phyloP scores from a whole-genome alignment of 2,888 invertebrate species.

The Andricus curvator region DNA sequence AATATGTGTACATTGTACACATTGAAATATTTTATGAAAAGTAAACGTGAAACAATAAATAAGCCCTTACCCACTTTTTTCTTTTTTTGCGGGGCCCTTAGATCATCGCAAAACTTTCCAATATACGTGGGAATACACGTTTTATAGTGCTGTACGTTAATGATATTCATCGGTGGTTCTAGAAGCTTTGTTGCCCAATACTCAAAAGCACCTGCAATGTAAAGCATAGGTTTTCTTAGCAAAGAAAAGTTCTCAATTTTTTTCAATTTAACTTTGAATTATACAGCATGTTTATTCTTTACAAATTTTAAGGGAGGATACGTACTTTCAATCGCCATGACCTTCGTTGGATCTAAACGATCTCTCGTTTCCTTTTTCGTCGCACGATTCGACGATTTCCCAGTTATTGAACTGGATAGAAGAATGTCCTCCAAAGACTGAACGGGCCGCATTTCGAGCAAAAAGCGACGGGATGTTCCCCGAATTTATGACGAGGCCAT shows the following conservation, averaged over 20 bases:
- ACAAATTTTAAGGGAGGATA: too few species aligned
- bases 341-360: neutral
- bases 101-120: neutral
- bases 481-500: neutral
- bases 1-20: too few species aligned
- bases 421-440: neutral
- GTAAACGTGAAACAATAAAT: neutral
- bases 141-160: constrained; percentile 2
- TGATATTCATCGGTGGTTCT: too few species aligned
- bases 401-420: neutral
- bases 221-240: too few species aligned
- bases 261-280: too few species aligned
- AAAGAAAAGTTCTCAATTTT: too few species aligned
- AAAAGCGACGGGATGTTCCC: neutral
- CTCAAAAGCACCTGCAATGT: too few species aligned
- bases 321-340: neutral
- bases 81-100: neutral
- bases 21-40: neutral
- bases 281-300: too few species aligned
- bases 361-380: neutral
- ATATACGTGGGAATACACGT: neutral
- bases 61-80: neutral
- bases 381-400: constrained; percentile 3
- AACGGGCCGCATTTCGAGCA: neutral
- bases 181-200: too few species aligned